Evolutionary conservation across 1,140 invertebrate genomes (phyloP), one percentile per base, ranked within the genome.

Genomic region (Lepidostoma basale): DNA sequence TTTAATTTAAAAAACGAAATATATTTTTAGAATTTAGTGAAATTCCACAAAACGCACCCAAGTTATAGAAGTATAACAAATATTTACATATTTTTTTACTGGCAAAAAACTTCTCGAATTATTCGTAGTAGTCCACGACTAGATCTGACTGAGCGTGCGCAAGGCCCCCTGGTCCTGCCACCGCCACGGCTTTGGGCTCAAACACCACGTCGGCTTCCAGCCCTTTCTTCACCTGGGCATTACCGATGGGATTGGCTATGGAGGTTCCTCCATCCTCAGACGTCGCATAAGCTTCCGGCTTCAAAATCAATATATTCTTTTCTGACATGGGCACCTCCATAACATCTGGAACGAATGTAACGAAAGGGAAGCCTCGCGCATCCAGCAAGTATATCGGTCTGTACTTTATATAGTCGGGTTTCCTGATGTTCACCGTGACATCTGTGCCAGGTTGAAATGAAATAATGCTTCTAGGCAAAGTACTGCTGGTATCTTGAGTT

Each of bases 131-230:
- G 26, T 78, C 77, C 77, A 83, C 28, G 45, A 80, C 75, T 66
- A 87, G 76, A 72, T 90, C 87, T 26, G 88, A 88, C 74, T 89
- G 83, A 1, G 89, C 88, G 71, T 89, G 86, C 0, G 89, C 89
- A 52, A 87, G 83, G 22, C 89, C 89, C 0, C 89, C 89, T 9
- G 88, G 88, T 1, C 89, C 89, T 8, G 83, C 89, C 3, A 90
- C 82, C n/a, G 89, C 89, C 0, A 88, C 82, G 1, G 88, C 88
- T 66, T 84, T 79, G 1, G 89, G 89, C 67, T 85, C 82, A 73
- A 88, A 88, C 36, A 86, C 76, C 16, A 90, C 83, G 52, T 85
- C 81, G 12, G 79, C 84, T 71, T 79, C 77, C 62, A 75, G 82
- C 26, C 81, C 85, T 77, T 81, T 75, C 73, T 82, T 75, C 33